Evolutionary conservation across 1,140 invertebrate genomes (phyloP), one percentile per base, ranked within the genome.

Genomic region (Maconellicoccus hirsutus): DNA sequence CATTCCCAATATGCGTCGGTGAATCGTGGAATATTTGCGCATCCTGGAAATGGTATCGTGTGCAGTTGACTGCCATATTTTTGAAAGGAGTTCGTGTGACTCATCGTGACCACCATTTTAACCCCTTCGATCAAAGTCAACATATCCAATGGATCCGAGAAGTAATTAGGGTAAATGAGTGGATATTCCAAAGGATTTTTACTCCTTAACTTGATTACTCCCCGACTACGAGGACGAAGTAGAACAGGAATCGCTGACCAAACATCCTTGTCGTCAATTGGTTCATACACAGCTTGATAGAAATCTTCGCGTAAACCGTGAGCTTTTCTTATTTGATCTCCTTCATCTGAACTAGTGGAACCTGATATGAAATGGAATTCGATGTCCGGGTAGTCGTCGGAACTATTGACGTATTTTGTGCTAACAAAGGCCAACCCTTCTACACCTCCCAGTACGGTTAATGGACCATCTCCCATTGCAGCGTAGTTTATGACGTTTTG

Each of bases 321-420:
- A 0, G 88, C 87, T 79, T 92, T 92, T 16, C 89, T 83, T 8
- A 94, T 77, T 75, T 94, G 91, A 21, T 85, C 84, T 0, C 93
- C 93, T 0, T 89, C 90, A 74, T 96, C 93, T 0, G 91, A 92
- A 76, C 91, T 92, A 0, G 90, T 92, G 0, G 90, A 91, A 0
- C 92, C 92, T 0, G 92, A 93, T n/a, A 94, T 84, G 74, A 95
- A 95, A 78, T 95, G 93, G 73, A 96, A 88, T 75, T 96, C 92
- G 21, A 95, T 93, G 76, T 96, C 93, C 0, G 93, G 93, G 77
- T 87, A 94, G 77, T 96, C 92, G 3, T 92, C 83, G 0, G 87
- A 84, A 0, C 84, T 84, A 75, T 96, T 96, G 0, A 85, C 88
- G 73, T 89, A 92, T 78, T 93, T 94, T 0, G 93, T 96, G 69